phyloP scores from a whole-genome alignment of 2,113 vertebrate genomes.

The Scortum barcoo region DNA sequence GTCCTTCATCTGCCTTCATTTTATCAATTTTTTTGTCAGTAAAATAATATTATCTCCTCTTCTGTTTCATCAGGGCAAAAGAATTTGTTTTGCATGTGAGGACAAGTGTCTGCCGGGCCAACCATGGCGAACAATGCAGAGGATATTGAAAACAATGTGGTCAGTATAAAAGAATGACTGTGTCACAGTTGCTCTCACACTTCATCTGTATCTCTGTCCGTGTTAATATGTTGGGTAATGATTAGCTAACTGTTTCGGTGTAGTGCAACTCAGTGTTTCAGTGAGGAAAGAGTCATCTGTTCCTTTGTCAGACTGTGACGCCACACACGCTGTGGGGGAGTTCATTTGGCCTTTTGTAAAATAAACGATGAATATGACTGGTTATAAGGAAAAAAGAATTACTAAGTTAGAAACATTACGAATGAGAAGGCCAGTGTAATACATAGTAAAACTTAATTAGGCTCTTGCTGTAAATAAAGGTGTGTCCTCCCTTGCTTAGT shows the following conservation, averaged over 20 bases:
- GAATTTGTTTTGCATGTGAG: slow-evolving; percentile 77
- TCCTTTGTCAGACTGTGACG: background rate
- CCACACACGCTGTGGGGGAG: background rate
- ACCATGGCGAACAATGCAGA: slow-evolving; percentile 83
- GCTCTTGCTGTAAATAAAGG: slow-evolving; percentile 45
- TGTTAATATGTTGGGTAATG: slow-evolving; percentile 11
- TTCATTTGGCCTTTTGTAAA: background rate
- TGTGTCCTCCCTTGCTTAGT: background rate
- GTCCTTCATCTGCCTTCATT: background rate
- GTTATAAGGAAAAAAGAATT: background rate
- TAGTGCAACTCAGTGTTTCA: background rate
- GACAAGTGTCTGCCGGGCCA: slow-evolving; percentile 59
- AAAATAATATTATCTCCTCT: background rate
- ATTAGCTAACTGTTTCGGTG: slow-evolving; percentile 10
- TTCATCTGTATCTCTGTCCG: background rate
- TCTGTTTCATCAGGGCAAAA: slow-evolving; percentile 49
- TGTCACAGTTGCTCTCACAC: background rate
- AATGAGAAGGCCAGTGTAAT: background rate
- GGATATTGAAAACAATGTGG: slow-evolving; percentile 82
- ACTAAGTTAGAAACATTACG: background rate
- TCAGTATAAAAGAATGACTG: slow-evolving; percentile 68
- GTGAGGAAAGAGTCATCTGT: slow-evolving; percentile 16
- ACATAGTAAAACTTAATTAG: too few species aligned
- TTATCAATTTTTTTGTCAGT: background rate
- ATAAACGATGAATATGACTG: background rate